These are phyloP conservation scores for Eugnorisma glareosa DNA, from an alignment of 2,888 invertebrate genomes.

Conservation along the genomic window DNA sequence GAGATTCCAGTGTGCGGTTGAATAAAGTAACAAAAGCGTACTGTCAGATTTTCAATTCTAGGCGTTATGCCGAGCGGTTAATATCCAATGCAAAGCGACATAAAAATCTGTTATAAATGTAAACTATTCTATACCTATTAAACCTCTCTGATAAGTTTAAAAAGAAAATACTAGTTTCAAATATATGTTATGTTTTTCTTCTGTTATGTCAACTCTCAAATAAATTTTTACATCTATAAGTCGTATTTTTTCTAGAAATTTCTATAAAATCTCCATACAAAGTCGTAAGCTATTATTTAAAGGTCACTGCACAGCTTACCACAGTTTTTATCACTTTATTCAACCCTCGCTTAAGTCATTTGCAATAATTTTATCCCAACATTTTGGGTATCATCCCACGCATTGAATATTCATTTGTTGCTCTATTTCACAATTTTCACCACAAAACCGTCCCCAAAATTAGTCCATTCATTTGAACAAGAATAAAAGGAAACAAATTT, in stretches of 20 bases:
- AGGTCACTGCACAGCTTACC: neutral
- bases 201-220: no score
- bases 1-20: neutral
- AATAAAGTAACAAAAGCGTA: neutral
- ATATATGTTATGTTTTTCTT: no score
- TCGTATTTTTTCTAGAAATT: no score
- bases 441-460: conserved; percentile 40
- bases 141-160: no score
- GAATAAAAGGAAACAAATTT: conserved; percentile 40
- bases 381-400: neutral
- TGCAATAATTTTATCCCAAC: neutral
- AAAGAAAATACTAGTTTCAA: no score
- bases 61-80: neutral
- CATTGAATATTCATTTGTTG: neutral
- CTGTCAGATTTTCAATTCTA: neutral
- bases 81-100: neutral
- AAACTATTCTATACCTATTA: no score
- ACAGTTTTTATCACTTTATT: neutral
- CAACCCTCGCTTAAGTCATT: neutral
- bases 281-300: neutral
- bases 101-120: no score
- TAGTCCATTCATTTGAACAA: conserved; percentile 24
- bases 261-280: no score
- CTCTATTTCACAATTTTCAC: neutral
- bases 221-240: no score